Conservation (phyloP, 1,140 invertebrate genomes). For the Trialeurodes vaporariorum region DNA sequence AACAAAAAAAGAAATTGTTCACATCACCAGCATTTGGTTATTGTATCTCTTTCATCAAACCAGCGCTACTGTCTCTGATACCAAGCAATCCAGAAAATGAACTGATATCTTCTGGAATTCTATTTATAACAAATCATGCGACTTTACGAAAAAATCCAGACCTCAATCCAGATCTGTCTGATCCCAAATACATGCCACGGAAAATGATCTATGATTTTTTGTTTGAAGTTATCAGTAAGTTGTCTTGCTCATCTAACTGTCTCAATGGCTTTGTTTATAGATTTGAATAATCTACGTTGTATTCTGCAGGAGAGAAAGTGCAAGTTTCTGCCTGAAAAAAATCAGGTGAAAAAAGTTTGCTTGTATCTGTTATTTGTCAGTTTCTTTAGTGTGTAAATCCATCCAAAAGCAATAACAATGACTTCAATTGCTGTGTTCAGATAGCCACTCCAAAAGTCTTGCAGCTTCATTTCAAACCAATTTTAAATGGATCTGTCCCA, state of each 20-base stretch:
- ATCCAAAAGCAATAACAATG: no score
- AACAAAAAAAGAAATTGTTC: slow-evolving; percentile 32
- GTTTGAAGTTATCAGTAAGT: slow-evolving; percentile 63
- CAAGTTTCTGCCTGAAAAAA: no score
- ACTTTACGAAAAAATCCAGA: slow-evolving; percentile 17
- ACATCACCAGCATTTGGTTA: slow-evolving; percentile 68
- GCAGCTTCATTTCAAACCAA: no score
- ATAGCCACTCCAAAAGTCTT: no score
- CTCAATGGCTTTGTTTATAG: slow-evolving; percentile 4
- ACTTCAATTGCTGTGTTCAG: no score
- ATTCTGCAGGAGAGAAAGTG: no score
- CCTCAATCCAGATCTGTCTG: slow-evolving; percentile 41
- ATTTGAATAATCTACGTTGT: no score
- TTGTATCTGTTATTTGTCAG: no score
- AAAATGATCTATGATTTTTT: slow-evolving; percentile 68
- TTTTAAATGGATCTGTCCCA: no score
- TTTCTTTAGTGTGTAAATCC: no score
- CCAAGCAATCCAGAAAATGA: slow-evolving; percentile 37
- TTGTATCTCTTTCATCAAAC: slow-evolving; percentile 64
- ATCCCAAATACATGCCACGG: slow-evolving; percentile 66
- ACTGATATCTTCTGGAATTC: slow-evolving; percentile 47
- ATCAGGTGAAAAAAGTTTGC: no score
- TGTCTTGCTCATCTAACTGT: slow-evolving; percentile 6
- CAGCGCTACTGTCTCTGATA: slow-evolving; percentile 42
- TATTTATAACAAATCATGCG: slow-evolving; percentile 59